These are phyloP conservation scores for Babyrousa celebensis DNA, from an alignment of 2,797 vertebrate species.

Conservation along the genomic window DNA sequence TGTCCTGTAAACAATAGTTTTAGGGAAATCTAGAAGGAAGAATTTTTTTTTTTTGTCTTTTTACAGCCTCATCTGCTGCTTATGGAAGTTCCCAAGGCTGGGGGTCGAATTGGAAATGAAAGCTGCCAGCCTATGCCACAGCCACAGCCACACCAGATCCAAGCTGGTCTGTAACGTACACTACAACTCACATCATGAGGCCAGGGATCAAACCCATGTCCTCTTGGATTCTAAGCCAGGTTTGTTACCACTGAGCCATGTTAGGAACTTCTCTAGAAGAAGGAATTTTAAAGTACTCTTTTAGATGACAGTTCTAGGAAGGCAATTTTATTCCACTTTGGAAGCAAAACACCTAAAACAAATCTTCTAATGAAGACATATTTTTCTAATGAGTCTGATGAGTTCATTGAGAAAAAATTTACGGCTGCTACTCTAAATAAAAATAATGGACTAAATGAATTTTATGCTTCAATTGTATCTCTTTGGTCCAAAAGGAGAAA, in stretches of 20 bases:
- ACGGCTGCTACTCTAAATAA: slow-evolving; percentile 64
- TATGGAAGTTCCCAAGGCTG: too few relatives aligned
- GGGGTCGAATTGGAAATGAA: too few relatives aligned
- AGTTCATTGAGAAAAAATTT: slow-evolving; percentile 51
- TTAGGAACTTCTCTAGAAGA: background rate
- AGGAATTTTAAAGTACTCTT: background rate
- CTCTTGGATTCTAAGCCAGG: too few relatives aligned
- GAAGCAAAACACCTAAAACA: slow-evolving; percentile 59
- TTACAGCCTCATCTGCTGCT: too few relatives aligned
- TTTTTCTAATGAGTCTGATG: slow-evolving; percentile 56
- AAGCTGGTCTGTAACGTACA: too few relatives aligned
- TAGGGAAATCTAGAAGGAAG: background rate
- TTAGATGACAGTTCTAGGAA: slow-evolving; percentile 6
- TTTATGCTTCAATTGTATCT: slow-evolving; percentile 56
- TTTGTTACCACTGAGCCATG: too few relatives aligned
- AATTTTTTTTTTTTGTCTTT: background rate
- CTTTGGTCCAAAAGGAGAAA: slow-evolving; percentile 41
- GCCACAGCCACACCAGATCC: too few relatives aligned
- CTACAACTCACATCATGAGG: too few relatives aligned
- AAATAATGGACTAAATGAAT: slow-evolving; percentile 69
- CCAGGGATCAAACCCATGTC: too few relatives aligned
- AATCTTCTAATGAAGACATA: slow-evolving; percentile 23
- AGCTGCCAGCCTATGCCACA: too few relatives aligned
- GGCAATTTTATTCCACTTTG: slow-evolving; percentile 63
- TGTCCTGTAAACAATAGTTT: background rate